Evolutionary conservation across 2,797 vertebrate species (phyloP).

Genomic region (Sebastes diploproa): DNA sequence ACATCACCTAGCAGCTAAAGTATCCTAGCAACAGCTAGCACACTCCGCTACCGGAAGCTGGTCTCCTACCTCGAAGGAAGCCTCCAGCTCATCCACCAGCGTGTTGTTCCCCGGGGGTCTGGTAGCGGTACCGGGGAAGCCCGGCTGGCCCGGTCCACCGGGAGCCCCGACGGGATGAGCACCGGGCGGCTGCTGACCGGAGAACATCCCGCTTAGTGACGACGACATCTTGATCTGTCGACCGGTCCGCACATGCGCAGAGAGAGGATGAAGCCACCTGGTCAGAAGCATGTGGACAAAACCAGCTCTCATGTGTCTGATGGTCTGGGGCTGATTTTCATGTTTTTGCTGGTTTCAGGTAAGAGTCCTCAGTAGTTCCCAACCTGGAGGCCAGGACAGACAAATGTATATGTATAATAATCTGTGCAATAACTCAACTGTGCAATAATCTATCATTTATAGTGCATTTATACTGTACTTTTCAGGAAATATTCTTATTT

Average conservation of each 20-base stretch:
- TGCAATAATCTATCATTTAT: too few species aligned
- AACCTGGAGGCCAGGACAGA: background rate
- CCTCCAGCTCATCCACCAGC: slow-evolving; percentile 93
- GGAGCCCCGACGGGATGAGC: slow-evolving; percentile 76
- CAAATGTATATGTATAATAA: too few species aligned
- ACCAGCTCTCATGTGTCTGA: too few species aligned
- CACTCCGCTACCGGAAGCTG: slow-evolving; percentile 19
- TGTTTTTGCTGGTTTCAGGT: background rate
- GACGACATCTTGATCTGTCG: slow-evolving; percentile 83
- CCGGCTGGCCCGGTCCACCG: slow-evolving; percentile 82
- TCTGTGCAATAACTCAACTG: too few species aligned
- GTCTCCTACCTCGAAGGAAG: slow-evolving; percentile 90
- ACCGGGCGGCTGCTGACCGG: slow-evolving; percentile 81
- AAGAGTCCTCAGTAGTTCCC: background rate
- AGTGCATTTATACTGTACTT: too few species aligned
- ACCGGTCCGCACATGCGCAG: slow-evolving; percentile 54
- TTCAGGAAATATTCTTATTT: too few species aligned
- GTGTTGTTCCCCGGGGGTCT: slow-evolving; percentile 83
- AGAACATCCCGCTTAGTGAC: slow-evolving; percentile 89
- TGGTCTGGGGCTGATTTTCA: background rate
- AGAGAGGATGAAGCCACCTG: background rate
- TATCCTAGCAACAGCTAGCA: slow-evolving; percentile 43
- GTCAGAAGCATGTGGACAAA: too few species aligned
- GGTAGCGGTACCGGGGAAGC: slow-evolving; percentile 81
- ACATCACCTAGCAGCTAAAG: background rate